phyloP scores from a whole-genome alignment of 2,113 vertebrate species.

The Meleagris gallopavo region DNA sequence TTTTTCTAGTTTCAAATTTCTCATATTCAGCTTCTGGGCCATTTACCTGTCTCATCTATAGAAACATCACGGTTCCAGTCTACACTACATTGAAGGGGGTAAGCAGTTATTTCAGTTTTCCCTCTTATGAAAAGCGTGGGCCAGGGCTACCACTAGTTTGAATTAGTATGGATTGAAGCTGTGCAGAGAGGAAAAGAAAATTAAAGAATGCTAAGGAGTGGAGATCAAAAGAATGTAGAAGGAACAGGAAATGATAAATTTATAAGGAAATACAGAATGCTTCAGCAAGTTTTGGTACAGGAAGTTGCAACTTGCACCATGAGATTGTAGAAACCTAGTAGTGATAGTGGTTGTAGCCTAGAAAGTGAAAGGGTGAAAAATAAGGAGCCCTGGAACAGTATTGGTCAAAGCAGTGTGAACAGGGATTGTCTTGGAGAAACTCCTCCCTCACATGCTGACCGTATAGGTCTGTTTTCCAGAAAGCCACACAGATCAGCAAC shows the following conservation, averaged over 20 bases:
- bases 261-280: background rate
- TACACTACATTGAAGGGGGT: constrained; percentile 91
- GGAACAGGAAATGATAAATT: background rate
- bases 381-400: background rate
- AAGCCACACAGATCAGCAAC: constrained; percentile 90
- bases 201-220: background rate
- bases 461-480: constrained; percentile 72
- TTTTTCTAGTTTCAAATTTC: constrained; percentile 78
- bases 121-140: background rate
- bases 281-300: background rate
- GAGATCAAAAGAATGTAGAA: background rate
- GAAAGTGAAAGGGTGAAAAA: background rate
- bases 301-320: background rate
- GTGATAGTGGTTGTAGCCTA: background rate
- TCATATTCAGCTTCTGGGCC: constrained; percentile 79
- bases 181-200: background rate
- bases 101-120: constrained; percentile 57
- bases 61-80: constrained; percentile 87
- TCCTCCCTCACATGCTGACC: background rate
- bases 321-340: background rate
- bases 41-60: constrained; percentile 86
- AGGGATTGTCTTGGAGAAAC: background rate
- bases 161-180: background rate
- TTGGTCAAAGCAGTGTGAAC: background rate
- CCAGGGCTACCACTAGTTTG: background rate